These are phyloP conservation scores for Rhabditophanes sp. DNA, from an alignment of 2,888 invertebrate species.

Conservation along the genomic window DNA sequence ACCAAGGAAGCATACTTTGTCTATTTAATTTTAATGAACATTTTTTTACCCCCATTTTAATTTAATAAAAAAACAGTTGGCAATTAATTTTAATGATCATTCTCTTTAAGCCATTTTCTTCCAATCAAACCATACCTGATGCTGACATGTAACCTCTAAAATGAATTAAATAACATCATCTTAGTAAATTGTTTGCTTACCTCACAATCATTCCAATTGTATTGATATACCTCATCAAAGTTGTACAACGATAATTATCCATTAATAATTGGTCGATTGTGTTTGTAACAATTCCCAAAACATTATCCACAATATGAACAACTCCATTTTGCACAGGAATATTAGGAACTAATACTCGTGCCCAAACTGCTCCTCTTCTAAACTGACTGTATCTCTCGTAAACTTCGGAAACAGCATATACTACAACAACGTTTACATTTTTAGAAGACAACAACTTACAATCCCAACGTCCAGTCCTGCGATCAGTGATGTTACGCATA, in stretches of 20 bases:
- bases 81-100: no score
- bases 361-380: conserved; percentile 44
- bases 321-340: conserved; percentile 45
- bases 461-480: conserved; percentile 39
- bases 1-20: no score
- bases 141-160: no score
- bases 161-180: no score
- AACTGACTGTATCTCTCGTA: conserved; percentile 43
- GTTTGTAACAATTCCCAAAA: conserved; percentile 42
- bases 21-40: no score
- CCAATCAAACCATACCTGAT: no score
- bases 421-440: conserved; percentile 10
- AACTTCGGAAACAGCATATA: conserved; percentile 43
- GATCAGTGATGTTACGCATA: conserved; percentile 43
- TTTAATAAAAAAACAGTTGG: no score
- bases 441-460: conserved; percentile 15
- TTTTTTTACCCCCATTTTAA: no score
- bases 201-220: conserved; percentile 39
- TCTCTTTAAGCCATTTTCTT: no score
- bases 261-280: conserved; percentile 42
- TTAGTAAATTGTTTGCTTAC: no score
- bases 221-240: conserved; percentile 43
- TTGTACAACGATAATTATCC: conserved; percentile 30
- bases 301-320: conserved; percentile 43
- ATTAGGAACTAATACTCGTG: conserved; percentile 43